Percentiles rank a stretch among this genome's conserved stretches.
Evolutionary conservation across 2,888 invertebrate species (phyloP).

Genomic region (Drosophila parthenogenetica): DNA sequence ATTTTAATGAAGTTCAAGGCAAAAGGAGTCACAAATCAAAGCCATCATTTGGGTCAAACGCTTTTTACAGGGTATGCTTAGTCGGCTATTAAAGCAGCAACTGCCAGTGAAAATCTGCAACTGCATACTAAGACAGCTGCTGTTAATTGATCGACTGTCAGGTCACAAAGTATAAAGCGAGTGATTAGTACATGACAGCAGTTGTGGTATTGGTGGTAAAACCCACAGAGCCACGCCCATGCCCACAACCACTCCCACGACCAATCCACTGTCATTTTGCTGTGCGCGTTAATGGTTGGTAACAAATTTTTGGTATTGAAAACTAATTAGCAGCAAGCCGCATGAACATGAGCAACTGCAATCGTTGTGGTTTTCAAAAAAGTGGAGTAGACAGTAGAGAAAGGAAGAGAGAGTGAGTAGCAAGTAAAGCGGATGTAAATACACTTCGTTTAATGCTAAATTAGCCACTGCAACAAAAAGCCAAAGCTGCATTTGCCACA

Average conservation of each 20-base stretch:
- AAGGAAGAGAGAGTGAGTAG: too few species aligned
- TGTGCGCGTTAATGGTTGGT: neutral
- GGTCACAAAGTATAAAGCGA: slow-evolving; percentile 28
- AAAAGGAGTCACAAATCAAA: too few species aligned
- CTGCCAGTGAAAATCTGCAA: slow-evolving; percentile 3
- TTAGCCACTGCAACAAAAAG: slow-evolving; percentile 51
- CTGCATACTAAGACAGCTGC: neutral
- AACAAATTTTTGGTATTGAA: slow-evolving; percentile 34
- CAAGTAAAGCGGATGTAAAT: slow-evolving; percentile 45
- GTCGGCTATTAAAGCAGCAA: neutral
- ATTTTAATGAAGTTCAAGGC: too few species aligned
- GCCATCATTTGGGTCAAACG: too few species aligned
- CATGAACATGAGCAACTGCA: slow-evolving; percentile 17
- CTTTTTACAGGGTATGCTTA: neutral
- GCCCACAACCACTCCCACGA: neutral
- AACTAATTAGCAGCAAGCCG: slow-evolving; percentile 60
- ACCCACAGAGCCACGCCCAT: neutral
- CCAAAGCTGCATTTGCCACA: slow-evolving; percentile 27
- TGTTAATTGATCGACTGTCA: slow-evolving; percentile 27
- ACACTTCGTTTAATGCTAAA: slow-evolving; percentile 67
- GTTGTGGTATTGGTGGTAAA: slow-evolving; percentile 6
- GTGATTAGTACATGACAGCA: slow-evolving; percentile 33
- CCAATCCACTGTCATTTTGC: too few species aligned
- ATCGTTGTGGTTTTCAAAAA: slow-evolving; percentile 21
- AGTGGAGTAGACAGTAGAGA: neutral